Base-by-base conservation (phyloP, 2,888 invertebrate genomes). In the Thera britannica region DNA sequence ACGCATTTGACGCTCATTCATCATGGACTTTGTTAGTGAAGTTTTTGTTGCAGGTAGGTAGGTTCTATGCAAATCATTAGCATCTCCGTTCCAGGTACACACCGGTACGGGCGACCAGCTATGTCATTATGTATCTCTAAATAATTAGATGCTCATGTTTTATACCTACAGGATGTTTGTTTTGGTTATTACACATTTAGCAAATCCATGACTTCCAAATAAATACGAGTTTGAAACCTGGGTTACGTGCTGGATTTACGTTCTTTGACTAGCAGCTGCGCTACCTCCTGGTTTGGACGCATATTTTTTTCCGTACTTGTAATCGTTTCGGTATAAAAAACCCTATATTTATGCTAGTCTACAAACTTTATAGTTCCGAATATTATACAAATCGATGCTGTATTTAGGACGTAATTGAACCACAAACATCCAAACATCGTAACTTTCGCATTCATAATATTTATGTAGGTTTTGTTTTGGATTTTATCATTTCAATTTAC, bases 61-160 rank as follows among this genome's bases (percentile, higher is more conserved):
- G 44, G 9, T 46, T 36, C 54, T 73, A 75, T 79, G 81, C 71
- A 75, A 79, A 78, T 73, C 62, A 76, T 72, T 49, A 11, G 12
- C 9, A 62, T 70, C 64, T 76, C 62, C 78, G 79, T 78, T 74
- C 79, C 77, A 78, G 77, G 79, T 71, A 81, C 79, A 69, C n/a
- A 72, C 67, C 62, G 76, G 77, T 77, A 80, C 79, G 49, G 49
- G 34, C 48, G 70, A 63, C 46, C 67, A 64, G 58, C 65, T 69
- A 68, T 70, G 71, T 75, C 69, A 74, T 76, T 76, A 73, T 67
- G 72, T 60, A 49, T 35, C 41, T 71, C 41, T 52, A 52, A 73
- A 79, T 74, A 66, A 78, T 74, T 78, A 73, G 70, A 63, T 55
- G 41, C 59, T 61, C 65, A 48, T 65, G 52, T 52, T 52, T 52